A percentile compares a stretch with the other conserved stretches of the same genome.
These are phyloP conservation scores for Dreissena polymorpha DNA, from an alignment of 1,140 invertebrate species.

Conservation along the genomic window DNA sequence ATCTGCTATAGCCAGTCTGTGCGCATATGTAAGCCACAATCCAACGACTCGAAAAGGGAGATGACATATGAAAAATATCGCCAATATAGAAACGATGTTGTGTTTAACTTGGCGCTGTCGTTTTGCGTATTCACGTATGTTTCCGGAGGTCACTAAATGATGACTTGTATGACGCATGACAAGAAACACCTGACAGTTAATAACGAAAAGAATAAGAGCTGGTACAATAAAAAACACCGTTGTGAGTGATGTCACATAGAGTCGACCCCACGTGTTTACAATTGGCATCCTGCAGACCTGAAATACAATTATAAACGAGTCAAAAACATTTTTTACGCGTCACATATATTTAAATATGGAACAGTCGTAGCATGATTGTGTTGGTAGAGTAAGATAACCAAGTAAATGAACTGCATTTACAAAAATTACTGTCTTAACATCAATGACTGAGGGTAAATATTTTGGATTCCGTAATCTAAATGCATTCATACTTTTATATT, in stretches of 20 bases:
- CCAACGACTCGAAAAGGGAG: constrained; percentile 1
- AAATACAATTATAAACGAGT: neutral
- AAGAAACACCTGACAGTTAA: neutral
- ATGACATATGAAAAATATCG: constrained; percentile 18
- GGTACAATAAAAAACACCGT: neutral
- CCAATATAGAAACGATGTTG: neutral
- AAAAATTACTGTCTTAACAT: no score
- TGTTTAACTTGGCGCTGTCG: neutral
- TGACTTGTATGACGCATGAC: neutral
- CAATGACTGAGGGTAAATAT: no score
- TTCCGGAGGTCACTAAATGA: neutral
- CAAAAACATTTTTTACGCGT: no score
- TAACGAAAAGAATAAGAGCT: neutral
- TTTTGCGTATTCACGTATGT: neutral
- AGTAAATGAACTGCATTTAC: no score
- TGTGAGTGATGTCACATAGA: neutral
- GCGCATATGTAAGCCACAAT: neutral
- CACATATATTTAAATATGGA: no score
- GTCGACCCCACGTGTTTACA: neutral
- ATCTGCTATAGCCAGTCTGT: neutral
- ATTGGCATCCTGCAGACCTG: constrained; percentile 1
- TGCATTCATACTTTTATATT: no score
- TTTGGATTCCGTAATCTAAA: no score
- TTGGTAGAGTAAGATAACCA: no score
- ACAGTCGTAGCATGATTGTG: no score